These are phyloP conservation scores for Boloria euphrosyne DNA, from an alignment of 2,888 invertebrate species.

Conservation along the genomic window DNA sequence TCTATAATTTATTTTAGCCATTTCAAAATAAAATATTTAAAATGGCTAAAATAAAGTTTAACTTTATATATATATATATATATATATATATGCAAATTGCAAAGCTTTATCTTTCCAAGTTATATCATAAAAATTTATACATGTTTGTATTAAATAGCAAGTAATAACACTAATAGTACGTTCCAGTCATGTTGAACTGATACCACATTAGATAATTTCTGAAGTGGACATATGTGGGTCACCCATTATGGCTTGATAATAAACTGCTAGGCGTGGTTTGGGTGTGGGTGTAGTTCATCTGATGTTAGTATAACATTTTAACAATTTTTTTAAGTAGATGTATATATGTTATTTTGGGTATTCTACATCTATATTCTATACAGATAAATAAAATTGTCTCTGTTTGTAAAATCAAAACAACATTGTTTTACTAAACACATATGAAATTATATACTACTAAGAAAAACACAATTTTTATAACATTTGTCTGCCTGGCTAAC, in stretches of 20 bases:
- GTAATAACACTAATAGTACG: conserved; percentile 19
- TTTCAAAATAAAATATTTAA: too few relatives aligned
- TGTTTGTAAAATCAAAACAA: too few relatives aligned
- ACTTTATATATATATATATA: too few relatives aligned
- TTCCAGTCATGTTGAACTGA: conserved; percentile 41
- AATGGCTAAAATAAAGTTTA: too few relatives aligned
- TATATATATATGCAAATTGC: too few relatives aligned
- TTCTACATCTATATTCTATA: neutral
- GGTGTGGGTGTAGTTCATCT: conserved; percentile 45
- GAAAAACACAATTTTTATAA: too few relatives aligned
- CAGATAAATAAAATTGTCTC: too few relatives aligned
- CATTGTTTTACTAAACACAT: too few relatives aligned
- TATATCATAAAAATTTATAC: neutral
- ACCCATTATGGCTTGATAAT: conserved; percentile 59
- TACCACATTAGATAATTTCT: conserved; percentile 57
- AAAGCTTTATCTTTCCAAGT: too few relatives aligned
- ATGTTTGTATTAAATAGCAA: conserved; percentile 13
- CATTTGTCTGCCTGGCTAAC: too few relatives aligned
- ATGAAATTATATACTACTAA: too few relatives aligned
- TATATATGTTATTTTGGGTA: neutral
- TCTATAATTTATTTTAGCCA: too few relatives aligned
- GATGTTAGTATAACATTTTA: conserved; percentile 32
- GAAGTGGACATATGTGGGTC: conserved; percentile 67
- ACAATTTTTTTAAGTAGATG: conserved; percentile 8
- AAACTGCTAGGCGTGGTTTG: conserved; percentile 35